These are phyloP conservation scores for Palaemon carinicauda DNA, from an alignment of 1,140 invertebrate species.

Conservation along the genomic window DNA sequence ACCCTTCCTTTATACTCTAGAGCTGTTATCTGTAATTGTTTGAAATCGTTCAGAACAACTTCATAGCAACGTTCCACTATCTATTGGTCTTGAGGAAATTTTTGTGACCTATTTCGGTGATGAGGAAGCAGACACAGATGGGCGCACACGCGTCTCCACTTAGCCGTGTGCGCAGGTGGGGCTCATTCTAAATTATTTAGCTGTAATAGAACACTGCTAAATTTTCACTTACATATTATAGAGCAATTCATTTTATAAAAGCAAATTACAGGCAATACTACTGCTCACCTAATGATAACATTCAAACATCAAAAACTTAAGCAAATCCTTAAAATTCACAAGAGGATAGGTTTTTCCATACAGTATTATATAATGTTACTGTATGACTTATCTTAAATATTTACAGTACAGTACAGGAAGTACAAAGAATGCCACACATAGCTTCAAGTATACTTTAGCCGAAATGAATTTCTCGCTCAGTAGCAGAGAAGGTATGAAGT, in stretches of 20 bases:
- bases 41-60: conserved; percentile 50
- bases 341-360: too few species aligned
- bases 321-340: too few species aligned
- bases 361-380: too few species aligned
- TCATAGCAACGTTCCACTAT: conserved; percentile 3
- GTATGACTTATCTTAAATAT: too few species aligned
- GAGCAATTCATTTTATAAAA: not conserved
- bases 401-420: too few species aligned
- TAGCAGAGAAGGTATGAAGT: not conserved
- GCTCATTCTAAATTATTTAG: conserved; percentile 28
- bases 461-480: not conserved
- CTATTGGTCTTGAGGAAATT: not conserved
- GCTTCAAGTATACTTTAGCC: not conserved
- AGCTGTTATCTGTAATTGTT: not conserved
- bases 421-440: too few species aligned
- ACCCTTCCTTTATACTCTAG: conserved; percentile 27
- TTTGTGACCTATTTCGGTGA: not conserved
- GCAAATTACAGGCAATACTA: not conserved
- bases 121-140: not conserved
- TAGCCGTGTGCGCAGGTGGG: conserved; percentile 30
- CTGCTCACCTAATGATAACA: not conserved
- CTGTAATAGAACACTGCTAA: not conserved
- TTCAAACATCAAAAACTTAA: too few species aligned
- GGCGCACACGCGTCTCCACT: conserved; percentile 39
- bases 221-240: not conserved